phyloP scores from a whole-genome alignment of 2,113 vertebrate species.

The Acrocephalus arundinaceus region DNA sequence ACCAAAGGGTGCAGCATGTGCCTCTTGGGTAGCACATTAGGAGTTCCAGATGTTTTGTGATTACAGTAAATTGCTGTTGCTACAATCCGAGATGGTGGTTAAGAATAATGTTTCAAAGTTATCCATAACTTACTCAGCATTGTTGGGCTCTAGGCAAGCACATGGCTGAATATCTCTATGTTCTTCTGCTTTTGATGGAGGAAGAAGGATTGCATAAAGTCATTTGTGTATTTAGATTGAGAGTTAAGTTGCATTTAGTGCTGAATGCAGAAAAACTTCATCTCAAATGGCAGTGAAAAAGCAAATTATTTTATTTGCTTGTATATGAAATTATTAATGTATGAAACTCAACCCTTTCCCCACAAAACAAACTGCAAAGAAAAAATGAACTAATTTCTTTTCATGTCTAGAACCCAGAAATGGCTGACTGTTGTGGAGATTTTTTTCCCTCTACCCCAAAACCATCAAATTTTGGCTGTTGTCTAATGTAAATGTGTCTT shows the following conservation, averaged over 20 bases:
- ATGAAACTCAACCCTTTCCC: neutral
- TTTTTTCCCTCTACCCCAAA: neutral
- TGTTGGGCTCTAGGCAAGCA: neutral
- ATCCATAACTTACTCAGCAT: neutral
- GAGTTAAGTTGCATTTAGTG: neutral
- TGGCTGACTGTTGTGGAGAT: neutral
- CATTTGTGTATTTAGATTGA: neutral
- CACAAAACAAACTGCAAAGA: neutral
- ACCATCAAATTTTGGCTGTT: neutral
- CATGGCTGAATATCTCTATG: neutral
- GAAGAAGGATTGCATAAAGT: neutral
- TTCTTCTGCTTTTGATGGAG: neutral
- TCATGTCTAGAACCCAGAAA: neutral
- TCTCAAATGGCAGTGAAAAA: neutral
- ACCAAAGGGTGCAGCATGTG: neutral
- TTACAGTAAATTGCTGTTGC: neutral
- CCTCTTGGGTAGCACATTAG: neutral
- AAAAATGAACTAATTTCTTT: neutral
- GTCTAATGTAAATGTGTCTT: neutral
- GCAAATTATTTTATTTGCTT: neutral
- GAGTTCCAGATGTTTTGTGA: neutral
- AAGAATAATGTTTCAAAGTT: neutral
- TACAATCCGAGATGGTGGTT: neutral
- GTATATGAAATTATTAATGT: neutral
- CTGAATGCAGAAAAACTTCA: neutral